These are phyloP conservation scores for Rhagologus leucostigma DNA, from an alignment of 2,113 vertebrate genomes.

Conservation along the genomic window DNA sequence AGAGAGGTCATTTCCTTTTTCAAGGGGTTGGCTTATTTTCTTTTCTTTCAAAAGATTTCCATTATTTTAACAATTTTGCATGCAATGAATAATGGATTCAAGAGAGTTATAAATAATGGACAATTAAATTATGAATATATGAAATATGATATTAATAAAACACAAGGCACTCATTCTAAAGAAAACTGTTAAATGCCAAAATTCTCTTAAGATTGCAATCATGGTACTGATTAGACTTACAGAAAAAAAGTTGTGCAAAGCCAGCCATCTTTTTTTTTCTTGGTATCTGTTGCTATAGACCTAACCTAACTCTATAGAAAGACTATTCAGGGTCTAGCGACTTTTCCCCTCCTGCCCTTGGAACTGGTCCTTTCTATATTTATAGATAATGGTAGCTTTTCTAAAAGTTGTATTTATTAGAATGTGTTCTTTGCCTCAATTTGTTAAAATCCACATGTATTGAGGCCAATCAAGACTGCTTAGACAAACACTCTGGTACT, in stretches of 20 bases:
- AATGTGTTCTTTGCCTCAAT: background rate
- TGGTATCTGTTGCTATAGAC: background rate
- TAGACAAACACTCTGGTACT: background rate
- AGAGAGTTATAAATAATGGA: background rate
- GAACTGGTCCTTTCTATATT: background rate
- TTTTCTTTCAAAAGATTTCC: background rate
- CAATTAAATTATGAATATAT: background rate
- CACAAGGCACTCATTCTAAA: background rate
- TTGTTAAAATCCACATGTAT: background rate
- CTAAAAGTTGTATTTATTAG: background rate
- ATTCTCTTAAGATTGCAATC: background rate
- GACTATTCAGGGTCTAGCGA: background rate
- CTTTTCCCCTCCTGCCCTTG: fast-evolving
- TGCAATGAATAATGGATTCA: background rate
- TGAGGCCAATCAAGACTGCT: background rate
- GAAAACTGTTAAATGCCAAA: background rate
- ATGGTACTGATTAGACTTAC: background rate
- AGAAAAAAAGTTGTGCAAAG: background rate
- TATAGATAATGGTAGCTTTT: background rate
- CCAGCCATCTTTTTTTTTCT: background rate
- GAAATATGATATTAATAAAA: background rate
- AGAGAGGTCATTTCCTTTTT: background rate
- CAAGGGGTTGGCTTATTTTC: background rate
- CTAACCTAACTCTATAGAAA: background rate
- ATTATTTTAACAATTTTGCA: background rate